These are phyloP conservation scores for Gopherus evgoodei DNA, from an alignment of 2,113 vertebrate genomes.

Conservation along the genomic window DNA sequence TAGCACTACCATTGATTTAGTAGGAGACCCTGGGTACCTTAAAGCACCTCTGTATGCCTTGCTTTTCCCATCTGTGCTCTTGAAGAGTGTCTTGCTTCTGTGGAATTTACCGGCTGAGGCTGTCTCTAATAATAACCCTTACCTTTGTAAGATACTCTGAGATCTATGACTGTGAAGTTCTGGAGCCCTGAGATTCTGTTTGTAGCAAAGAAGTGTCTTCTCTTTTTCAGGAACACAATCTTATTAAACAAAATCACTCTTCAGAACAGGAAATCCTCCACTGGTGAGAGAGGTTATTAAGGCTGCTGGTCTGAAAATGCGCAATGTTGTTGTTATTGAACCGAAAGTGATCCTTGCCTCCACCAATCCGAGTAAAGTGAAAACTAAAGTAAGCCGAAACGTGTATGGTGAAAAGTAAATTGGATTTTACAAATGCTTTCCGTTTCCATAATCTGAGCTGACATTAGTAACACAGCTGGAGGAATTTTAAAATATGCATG, in stretches of 20 bases:
- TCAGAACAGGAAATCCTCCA: constrained; percentile 73
- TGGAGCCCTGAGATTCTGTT: neutral
- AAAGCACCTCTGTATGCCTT: neutral
- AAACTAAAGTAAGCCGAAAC: constrained; percentile 71
- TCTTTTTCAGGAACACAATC: constrained; percentile 31
- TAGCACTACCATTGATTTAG: neutral
- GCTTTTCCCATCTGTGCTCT: neutral
- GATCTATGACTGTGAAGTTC: neutral
- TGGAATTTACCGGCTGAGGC: neutral
- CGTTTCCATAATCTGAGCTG: constrained; percentile 64
- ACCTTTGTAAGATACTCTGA: neutral
- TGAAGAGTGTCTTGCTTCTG: neutral
- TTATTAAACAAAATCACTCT: constrained; percentile 65
- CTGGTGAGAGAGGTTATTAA: constrained; percentile 70
- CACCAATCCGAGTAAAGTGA: constrained; percentile 65
- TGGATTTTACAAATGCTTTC: constrained; percentile 66
- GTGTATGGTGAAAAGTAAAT: constrained; percentile 52
- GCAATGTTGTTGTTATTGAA: constrained; percentile 71
- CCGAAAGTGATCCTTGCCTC: constrained; percentile 72
- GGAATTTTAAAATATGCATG: neutral
- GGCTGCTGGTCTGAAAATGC: constrained; percentile 59
- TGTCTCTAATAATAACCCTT: neutral
- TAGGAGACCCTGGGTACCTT: neutral
- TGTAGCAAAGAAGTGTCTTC: neutral
- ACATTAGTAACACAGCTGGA: constrained; percentile 41